Percentiles rank a stretch among this genome's conserved stretches.
phyloP scores from a whole-genome alignment of 2,888 invertebrate genomes.

The Taphrorychus bicolor region DNA sequence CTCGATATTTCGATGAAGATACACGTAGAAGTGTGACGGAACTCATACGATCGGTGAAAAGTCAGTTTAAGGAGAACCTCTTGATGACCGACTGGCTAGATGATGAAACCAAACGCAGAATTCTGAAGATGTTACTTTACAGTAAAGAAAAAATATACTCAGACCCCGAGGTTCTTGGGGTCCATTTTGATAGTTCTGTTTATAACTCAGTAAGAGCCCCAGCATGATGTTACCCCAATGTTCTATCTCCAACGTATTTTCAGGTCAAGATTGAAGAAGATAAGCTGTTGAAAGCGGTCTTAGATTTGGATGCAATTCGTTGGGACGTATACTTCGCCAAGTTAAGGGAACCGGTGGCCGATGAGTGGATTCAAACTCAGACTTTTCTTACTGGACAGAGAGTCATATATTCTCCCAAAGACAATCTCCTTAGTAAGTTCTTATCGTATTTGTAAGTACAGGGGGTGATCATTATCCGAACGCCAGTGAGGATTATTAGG shows the following conservation, averaged over 20 bases:
- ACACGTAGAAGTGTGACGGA: slow-evolving; percentile 47
- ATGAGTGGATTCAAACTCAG: slow-evolving; percentile 46
- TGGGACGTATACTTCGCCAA: slow-evolving; percentile 41
- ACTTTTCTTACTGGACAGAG: slow-evolving; percentile 48
- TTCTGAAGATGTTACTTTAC: slow-evolving; percentile 51
- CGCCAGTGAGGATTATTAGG: too few relatives aligned
- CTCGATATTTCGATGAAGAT: slow-evolving; percentile 51
- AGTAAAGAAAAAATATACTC: slow-evolving; percentile 52
- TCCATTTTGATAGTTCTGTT: slow-evolving; percentile 43
- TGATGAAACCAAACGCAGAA: slow-evolving; percentile 50
- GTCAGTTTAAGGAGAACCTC: slow-evolving; percentile 51
- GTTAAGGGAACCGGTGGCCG: slow-evolving; percentile 39
- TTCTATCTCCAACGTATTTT: too few relatives aligned
- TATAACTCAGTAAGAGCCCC: slow-evolving; percentile 42
- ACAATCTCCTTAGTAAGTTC: slow-evolving; percentile 50
- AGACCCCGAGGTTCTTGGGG: slow-evolving; percentile 46
- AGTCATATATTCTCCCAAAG: slow-evolving; percentile 47
- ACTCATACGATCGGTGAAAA: slow-evolving; percentile 54
- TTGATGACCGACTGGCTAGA: slow-evolving; percentile 55
- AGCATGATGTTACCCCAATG: too few relatives aligned
- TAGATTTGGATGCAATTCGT: slow-evolving; percentile 47
- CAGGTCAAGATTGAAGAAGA: slow-evolving; percentile 47
- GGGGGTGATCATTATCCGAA: too few relatives aligned
- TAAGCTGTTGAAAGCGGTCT: slow-evolving; percentile 47
- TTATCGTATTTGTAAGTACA: not conserved